These are phyloP conservation scores for Pituophis catenifer DNA, from an alignment of 2,113 vertebrate species.

Conservation along the genomic window DNA sequence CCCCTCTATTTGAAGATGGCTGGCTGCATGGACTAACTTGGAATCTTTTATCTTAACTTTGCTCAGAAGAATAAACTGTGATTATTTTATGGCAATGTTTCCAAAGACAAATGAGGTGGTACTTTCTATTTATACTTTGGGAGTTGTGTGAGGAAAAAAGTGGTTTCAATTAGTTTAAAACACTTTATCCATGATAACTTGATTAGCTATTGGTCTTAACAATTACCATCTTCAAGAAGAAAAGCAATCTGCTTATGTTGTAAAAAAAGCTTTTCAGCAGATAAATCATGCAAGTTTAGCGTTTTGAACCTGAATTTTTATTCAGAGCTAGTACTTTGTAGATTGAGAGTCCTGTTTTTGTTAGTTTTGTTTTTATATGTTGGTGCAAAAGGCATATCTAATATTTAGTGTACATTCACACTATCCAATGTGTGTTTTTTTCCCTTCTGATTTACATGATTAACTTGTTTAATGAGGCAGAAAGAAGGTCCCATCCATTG, in stretches of 20 bases:
- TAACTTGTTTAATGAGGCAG: slow-evolving; percentile 80
- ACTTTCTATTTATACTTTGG: slow-evolving; percentile 35
- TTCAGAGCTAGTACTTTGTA: slow-evolving; percentile 49
- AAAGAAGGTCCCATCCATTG: slow-evolving; percentile 65
- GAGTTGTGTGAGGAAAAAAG: not conserved
- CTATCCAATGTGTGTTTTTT: slow-evolving; percentile 56
- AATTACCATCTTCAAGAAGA: not conserved
- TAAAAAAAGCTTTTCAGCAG: slow-evolving; percentile 26
- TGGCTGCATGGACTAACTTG: not conserved
- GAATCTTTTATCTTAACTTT: not conserved
- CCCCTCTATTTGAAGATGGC: not conserved
- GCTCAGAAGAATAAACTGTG: not conserved
- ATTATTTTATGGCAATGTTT: not conserved
- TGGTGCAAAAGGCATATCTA: slow-evolving; percentile 52
- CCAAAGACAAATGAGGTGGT: slow-evolving; percentile 11
- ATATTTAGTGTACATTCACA: slow-evolving; percentile 38
- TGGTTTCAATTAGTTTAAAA: not conserved
- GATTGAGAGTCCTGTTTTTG: slow-evolving; percentile 46
- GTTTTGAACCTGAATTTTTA: slow-evolving; percentile 49
- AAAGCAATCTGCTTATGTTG: not conserved
- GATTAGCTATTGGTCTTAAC: not conserved
- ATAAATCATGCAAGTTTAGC: slow-evolving; percentile 30
- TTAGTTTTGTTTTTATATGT: slow-evolving; percentile 52
- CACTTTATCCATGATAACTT: not conserved
- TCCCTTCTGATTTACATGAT: slow-evolving; percentile 70